A percentile compares a stretch with the other conserved stretches of the same genome.
Conservation (phyloP, 2,797 vertebrate species). For the Squalus acanthias region DNA sequence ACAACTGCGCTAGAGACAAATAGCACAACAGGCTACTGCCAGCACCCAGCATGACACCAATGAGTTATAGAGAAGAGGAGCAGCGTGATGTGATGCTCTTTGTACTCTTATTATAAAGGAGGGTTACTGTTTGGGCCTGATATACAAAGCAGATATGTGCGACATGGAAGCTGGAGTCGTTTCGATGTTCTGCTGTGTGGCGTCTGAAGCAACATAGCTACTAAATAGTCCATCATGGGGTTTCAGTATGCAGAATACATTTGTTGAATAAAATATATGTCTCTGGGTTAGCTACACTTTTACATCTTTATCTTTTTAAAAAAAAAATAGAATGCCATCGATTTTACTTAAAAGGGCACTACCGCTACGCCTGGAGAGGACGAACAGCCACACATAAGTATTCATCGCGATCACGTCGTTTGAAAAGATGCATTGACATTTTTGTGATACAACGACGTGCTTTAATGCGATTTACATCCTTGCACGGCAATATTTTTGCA, state of each 20-base stretch:
- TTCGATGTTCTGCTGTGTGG: constrained; percentile 6
- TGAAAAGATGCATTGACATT: neutral
- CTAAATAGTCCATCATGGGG: neutral
- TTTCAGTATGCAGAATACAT: neutral
- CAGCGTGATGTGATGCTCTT: constrained; percentile 60
- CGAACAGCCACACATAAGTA: neutral
- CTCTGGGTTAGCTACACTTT: neutral
- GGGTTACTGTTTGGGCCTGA: constrained; percentile 49
- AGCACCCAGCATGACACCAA: constrained; percentile 59
- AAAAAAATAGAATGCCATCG: neutral
- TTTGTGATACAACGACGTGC: neutral
- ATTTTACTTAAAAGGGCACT: neutral
- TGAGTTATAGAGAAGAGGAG: constrained; percentile 69
- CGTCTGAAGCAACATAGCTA: neutral
- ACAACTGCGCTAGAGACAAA: constrained; percentile 73
- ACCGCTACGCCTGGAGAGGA: neutral
- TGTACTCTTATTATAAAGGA: constrained; percentile 64
- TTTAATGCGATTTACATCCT: neutral
- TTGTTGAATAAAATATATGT: neutral
- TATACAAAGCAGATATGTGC: constrained; percentile 16
- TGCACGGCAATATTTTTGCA: neutral
- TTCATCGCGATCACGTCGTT: neutral
- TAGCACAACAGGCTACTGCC: constrained; percentile 66
- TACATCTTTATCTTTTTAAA: neutral
- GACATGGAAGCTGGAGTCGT: constrained; percentile 7